phyloP scores from a whole-genome alignment of 2,797 vertebrate species.

The Phalloptychus januarius region DNA sequence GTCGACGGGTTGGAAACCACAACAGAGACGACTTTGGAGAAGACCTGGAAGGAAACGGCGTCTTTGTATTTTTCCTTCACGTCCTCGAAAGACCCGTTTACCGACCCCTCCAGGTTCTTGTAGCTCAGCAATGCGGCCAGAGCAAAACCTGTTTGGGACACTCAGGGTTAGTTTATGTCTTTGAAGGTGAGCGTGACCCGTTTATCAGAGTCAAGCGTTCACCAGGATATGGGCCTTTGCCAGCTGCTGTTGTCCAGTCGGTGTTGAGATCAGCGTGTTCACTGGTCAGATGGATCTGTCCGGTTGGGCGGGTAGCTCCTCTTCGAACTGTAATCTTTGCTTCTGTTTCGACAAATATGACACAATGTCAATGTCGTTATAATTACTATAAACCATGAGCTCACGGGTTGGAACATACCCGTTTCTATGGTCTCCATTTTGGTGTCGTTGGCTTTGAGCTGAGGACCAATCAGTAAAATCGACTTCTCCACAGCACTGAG shows the following conservation, averaged over 20 bases:
- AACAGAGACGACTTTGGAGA: conserved; percentile 68
- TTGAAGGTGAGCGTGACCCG: neutral
- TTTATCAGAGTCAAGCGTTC: conserved; percentile 9
- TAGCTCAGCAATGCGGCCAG: conserved; percentile 71
- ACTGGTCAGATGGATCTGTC: conserved; percentile 62
- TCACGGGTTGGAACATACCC: conserved; percentile 45
- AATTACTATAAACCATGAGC: neutral
- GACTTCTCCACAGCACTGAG: conserved; percentile 65
- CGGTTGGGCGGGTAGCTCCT: conserved; percentile 60
- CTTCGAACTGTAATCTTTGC: conserved; percentile 64
- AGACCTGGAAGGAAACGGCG: conserved; percentile 31
- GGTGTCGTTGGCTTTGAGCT: conserved; percentile 57
- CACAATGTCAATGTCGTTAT: neutral
- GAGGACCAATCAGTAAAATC: conserved; percentile 70
- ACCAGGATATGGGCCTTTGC: conserved; percentile 72
- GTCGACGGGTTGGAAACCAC: conserved; percentile 76
- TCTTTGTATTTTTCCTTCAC: conserved; percentile 32
- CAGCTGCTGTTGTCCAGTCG: conserved; percentile 76
- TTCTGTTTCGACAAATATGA: conserved; percentile 50
- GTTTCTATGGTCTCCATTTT: conserved; percentile 50
- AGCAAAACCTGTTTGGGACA: conserved; percentile 60
- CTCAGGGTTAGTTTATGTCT: neutral
- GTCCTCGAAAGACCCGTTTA: conserved; percentile 55
- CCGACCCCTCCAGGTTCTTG: conserved; percentile 58
- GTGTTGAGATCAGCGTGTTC: conserved; percentile 64